Evolutionary conservation across 2,888 invertebrate genomes (phyloP).

Genomic region (Minunthozetes semirufus): DNA sequence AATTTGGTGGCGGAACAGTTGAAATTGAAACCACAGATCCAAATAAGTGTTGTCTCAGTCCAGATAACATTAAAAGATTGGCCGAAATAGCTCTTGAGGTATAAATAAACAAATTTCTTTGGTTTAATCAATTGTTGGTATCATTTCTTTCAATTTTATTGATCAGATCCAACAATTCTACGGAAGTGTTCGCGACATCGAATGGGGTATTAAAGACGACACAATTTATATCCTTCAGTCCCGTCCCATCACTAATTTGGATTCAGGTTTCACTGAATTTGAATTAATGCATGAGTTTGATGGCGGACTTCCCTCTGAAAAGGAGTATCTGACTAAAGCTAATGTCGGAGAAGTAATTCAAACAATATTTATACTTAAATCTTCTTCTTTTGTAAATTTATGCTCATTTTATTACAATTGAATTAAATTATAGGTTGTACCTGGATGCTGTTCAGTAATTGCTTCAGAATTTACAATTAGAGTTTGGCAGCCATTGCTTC

Average conservation of each 20-base stretch:
- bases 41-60: constrained; percentile 52
- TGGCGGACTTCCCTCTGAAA: constrained; percentile 38
- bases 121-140: background rate
- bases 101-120: background rate
- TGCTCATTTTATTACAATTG: too few relatives aligned
- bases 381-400: too few relatives aligned
- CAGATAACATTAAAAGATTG: constrained; percentile 55
- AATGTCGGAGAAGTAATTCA: constrained; percentile 40
- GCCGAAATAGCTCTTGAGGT: constrained; percentile 56
- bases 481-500: background rate
- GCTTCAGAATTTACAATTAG: background rate
- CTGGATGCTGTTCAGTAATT: too few relatives aligned
- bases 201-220: constrained; percentile 66
- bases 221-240: constrained; percentile 59
- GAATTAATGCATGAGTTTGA: constrained; percentile 73
- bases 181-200: constrained; percentile 62
- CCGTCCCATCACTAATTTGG: constrained; percentile 66
- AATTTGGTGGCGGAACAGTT: background rate
- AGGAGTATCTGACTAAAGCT: constrained; percentile 39
- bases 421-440: too few relatives aligned
- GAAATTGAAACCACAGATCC: background rate
- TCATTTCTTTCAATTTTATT: constrained; percentile 48
- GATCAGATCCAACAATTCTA: constrained; percentile 51
- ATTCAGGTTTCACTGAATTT: constrained; percentile 63
- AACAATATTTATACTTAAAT: too few relatives aligned